Base-by-base conservation (phyloP, 2,888 invertebrate species). In the Melolontha melolontha region DNA sequence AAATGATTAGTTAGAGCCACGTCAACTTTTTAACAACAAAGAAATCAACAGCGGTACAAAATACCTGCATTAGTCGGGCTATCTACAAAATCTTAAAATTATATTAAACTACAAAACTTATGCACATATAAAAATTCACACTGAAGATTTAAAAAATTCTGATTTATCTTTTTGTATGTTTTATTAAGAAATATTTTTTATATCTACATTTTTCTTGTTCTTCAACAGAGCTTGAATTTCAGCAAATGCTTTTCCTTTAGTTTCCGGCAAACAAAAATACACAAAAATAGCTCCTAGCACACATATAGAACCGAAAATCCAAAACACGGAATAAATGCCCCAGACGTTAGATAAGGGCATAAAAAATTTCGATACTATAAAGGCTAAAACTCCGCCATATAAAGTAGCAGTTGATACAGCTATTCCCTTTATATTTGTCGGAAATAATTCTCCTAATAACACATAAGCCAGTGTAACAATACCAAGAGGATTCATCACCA, bases 401-500 rank as follows among this genome's bases (percentile, higher is more conserved):
- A 88, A 84, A 0, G 88, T 88, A 0, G 87, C 87, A 2, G 85
- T 71, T 4, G 88, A 88, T 0, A 89, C 87, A 0, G 89, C 89
- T 0, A 85, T 82, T 0, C 87, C 87, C 75, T 89, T 89, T 0
- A 90, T 87, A 70, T 88, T 89, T 0, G 88, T 87, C 0, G 90
- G 87, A 73, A 90, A 90, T 2, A 90, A 74, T 77, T 90, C 90
- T 0, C 89, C 88, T 73, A 89, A 86, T 82, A 90, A 84, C 71
- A 89, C 86, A 70, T 89, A 89, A 0, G 89, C 86, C 29, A 90
- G 75, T 22, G 88, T 89, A 0, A 87, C 88, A 22, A 90, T 80
- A 0, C 90, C 90, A 5, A 87, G 78, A 0, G 88, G 86, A 65
- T 88, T 87, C n/a, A 88, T 79, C 4, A 89, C 77, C 59, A 88